Evolutionary conservation across 2,113 vertebrate genomes (phyloP).

Genomic region (Solea senegalensis): DNA sequence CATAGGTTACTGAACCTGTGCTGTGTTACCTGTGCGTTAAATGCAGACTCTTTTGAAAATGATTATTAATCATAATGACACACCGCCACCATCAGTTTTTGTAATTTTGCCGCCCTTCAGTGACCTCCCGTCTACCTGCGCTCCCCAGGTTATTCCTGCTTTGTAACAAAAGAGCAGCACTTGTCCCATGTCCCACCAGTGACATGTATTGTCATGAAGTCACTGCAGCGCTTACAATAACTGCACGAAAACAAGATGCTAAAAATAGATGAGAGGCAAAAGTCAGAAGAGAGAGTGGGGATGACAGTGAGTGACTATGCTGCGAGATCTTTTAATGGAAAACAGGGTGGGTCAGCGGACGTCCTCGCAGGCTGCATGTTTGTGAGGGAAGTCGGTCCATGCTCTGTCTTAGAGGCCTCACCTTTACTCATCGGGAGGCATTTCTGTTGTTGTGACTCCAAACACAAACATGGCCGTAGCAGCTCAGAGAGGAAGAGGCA

Average conservation of each 20-base stretch:
- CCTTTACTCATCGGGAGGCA: constrained; percentile 38
- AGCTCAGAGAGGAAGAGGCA: background rate
- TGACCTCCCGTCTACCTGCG: background rate
- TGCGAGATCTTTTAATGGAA: constrained; percentile 64
- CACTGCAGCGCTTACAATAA: constrained; percentile 19
- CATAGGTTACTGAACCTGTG: too few relatives aligned
- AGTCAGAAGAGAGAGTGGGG: constrained; percentile 32
- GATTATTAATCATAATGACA: too few relatives aligned
- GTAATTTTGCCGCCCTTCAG: background rate
- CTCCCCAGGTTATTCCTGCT: background rate
- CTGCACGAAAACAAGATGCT: constrained; percentile 46
- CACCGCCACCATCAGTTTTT: too few relatives aligned
- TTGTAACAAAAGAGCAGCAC: background rate
- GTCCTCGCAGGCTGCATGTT: constrained; percentile 63
- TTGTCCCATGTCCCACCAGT: background rate
- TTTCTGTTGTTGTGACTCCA: constrained; percentile 27
- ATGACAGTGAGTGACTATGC: constrained; percentile 56
- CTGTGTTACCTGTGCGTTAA: too few relatives aligned
- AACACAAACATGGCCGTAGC: constrained; percentile 28
- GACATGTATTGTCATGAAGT: background rate
- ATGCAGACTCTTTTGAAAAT: too few relatives aligned
- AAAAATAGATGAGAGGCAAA: constrained; percentile 57
- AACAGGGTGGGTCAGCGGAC: constrained; percentile 70
- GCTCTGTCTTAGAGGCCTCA: constrained; percentile 47
- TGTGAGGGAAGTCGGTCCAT: constrained; percentile 56